These are phyloP conservation scores for Bombus huntii DNA, from an alignment of 1,140 invertebrate species.

Conservation along the genomic window DNA sequence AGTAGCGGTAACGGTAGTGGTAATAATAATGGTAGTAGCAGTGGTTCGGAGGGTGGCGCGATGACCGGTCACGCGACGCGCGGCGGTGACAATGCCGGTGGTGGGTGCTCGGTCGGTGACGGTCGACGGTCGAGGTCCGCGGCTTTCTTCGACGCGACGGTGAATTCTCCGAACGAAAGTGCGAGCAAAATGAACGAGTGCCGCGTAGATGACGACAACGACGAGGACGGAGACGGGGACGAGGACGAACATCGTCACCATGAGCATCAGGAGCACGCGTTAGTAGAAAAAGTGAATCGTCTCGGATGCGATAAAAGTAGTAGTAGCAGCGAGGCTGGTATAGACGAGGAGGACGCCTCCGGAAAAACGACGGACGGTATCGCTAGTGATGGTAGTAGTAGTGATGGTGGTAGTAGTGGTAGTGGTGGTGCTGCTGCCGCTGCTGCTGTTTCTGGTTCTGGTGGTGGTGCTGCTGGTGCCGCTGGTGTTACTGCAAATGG, in stretches of 20 bases:
- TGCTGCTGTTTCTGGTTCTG: conserved; percentile 41
- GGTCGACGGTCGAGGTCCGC: conserved; percentile 40
- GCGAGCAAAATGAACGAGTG: conserved; percentile 55
- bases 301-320: conserved; percentile 27
- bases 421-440: conserved; percentile 36
- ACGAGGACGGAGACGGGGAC: not conserved
- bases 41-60: conserved; percentile 50
- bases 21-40: conserved; percentile 32
- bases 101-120: conserved; percentile 20
- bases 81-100: conserved; percentile 52
- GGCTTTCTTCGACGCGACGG: conserved; percentile 28
- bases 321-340: not conserved
- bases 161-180: conserved; percentile 14
- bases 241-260: not conserved
- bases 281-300: conserved; percentile 35
- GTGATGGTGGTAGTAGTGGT: conserved; percentile 32
- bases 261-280: not conserved
- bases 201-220: conserved; percentile 2
- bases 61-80: conserved; percentile 52
- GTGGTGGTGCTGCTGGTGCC: conserved; percentile 43
- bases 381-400: conserved; percentile 34
- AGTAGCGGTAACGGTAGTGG: not conserved
- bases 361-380: conserved; percentile 36
- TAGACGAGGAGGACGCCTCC: conserved; percentile 15
- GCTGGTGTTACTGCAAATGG: conserved; percentile 45